Base-by-base conservation (phyloP, 1,140 invertebrate genomes). In the Lepidotrigona ventralis region DNA sequence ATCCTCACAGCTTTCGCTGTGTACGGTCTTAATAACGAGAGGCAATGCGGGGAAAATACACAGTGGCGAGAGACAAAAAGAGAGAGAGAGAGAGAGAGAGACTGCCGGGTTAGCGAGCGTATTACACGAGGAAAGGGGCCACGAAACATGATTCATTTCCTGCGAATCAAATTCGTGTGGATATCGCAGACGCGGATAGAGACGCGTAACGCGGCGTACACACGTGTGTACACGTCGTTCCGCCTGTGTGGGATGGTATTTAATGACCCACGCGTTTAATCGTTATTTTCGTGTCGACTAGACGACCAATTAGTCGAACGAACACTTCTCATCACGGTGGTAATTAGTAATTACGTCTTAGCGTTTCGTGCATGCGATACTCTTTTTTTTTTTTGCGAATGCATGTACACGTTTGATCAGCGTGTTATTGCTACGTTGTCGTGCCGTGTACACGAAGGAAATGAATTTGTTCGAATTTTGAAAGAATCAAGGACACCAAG, bases 91-190 rank as follows among this genome's bases (percentile, higher is more conserved):
- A 60, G 23, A 60, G 11, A 60, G 11, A 58, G 56, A 23, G 58
- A n/a, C 26, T 66, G 29, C 2, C 2, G 12, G 14, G 23, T 8
- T 46, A 19, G 29, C 29, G 33, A 23, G 11, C 6, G 12, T 46
- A 53, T 66, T 51, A 78, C 46, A 17, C 39, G 19, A 56, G 77
- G 64, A 70, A 69, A 23, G 63, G 76, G 64, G 76, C 76, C 26
- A 53, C 17, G 26, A 54, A 39, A n/a, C 51, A 79, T 79, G 77
- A 70, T 79, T 79, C 77, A 79, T 79, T 70, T 79, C 77, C 77
- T 79, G 77, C 64, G 64, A 79, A 79, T 79, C 77, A 79, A 79
- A 79, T 79, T 79, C 64, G 66, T 56, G 53, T n/a, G 69, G 51
- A 46, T 71, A 26, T 53, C 46, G 17, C 39, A 26, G 8, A 26